These are phyloP conservation scores for Amyelois transitella DNA, from an alignment of 1,140 invertebrate genomes.

Conservation along the genomic window DNA sequence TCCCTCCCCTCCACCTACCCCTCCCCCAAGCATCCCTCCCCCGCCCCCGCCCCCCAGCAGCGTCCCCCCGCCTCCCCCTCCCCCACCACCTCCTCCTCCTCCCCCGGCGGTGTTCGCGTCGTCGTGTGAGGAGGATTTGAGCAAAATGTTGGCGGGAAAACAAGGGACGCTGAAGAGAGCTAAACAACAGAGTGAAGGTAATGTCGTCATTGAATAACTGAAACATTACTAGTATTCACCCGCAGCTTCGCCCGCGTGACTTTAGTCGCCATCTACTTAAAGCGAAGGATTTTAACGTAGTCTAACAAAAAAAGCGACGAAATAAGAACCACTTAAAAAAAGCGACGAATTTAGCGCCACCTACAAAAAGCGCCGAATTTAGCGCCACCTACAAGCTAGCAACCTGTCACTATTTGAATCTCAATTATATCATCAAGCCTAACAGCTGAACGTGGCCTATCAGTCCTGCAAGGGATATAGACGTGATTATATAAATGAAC, in stretches of 20 bases:
- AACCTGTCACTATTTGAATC: no score
- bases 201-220: background rate
- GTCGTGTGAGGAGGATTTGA: slow-evolving; percentile 72
- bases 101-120: slow-evolving; percentile 8
- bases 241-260: no score
- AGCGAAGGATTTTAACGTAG: background rate
- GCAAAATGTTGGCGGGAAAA: slow-evolving; percentile 75
- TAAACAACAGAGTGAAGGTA: slow-evolving; percentile 55
- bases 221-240: slow-evolving; percentile 1
- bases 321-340: background rate
- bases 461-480: no score
- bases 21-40: slow-evolving; percentile 57
- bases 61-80: slow-evolving; percentile 25
- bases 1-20: slow-evolving; percentile 51
- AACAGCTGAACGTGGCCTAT: no score
- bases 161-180: slow-evolving; percentile 58
- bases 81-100: slow-evolving; percentile 1
- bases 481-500: no score
- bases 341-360: no score
- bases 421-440: no score
- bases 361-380: no score
- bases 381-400: no score
- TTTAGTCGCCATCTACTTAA: slow-evolving; percentile 13
- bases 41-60: slow-evolving; percentile 42
- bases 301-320: background rate